These are phyloP conservation scores for Hippopotamyrus pictus DNA, from an alignment of 2,797 vertebrate genomes.

Conservation along the genomic window DNA sequence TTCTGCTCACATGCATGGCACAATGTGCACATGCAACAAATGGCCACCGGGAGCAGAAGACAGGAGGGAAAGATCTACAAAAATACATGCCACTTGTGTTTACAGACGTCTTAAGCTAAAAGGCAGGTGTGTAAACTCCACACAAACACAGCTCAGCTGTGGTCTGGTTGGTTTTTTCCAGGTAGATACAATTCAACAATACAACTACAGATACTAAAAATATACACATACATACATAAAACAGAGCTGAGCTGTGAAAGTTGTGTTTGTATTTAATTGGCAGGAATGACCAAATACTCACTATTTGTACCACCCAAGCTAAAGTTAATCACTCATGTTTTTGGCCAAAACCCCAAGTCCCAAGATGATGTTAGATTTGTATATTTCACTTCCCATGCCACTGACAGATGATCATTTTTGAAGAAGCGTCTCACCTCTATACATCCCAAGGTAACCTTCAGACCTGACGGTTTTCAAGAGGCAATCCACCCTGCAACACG, in stretches of 20 bases:
- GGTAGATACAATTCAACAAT: background rate
- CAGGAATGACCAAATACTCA: background rate
- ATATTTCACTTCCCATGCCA: background rate
- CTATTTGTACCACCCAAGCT: background rate
- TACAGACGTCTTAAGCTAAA: background rate
- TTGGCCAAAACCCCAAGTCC: background rate
- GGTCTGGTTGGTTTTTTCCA: background rate
- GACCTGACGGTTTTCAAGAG: conserved; percentile 72
- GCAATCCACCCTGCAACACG: conserved; percentile 68
- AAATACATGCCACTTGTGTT: background rate
- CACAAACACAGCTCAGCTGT: background rate
- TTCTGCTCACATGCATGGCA: background rate
- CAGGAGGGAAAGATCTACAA: background rate
- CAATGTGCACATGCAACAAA: background rate
- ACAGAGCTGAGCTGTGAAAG: background rate
- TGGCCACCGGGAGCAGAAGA: background rate
- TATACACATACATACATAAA: background rate
- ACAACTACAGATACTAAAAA: background rate
- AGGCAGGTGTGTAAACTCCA: background rate
- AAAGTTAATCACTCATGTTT: background rate
- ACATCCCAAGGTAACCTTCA: conserved; percentile 82
- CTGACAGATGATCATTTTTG: background rate
- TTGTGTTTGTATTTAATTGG: background rate
- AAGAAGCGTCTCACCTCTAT: conserved; percentile 66
- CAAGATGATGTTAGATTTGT: background rate